A percentile compares a stretch with the other conserved stretches of the same genome.
Evolutionary conservation across 2,113 vertebrate species (phyloP).

Genomic region (Sceloporus undulatus): DNA sequence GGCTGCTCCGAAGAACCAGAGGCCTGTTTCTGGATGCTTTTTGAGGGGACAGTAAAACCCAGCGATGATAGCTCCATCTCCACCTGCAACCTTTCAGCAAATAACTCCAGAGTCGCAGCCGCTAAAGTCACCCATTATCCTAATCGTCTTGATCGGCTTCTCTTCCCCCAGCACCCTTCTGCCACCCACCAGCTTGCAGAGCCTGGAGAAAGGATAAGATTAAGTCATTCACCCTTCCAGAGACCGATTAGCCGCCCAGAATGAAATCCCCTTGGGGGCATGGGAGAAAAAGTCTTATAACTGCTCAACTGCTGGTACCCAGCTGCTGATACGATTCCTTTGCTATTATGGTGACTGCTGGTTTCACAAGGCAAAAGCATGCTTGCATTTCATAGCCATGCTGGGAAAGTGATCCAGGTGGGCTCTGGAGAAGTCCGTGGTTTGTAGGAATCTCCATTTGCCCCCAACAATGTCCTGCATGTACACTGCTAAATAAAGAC

Average conservation of each 20-base stretch:
- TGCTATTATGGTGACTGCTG: neutral
- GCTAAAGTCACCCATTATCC: neutral
- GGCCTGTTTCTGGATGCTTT: too few relatives aligned
- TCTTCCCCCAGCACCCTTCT: neutral
- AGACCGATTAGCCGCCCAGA: neutral
- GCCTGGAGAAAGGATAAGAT: neutral
- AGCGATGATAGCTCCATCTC: neutral
- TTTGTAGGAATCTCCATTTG: too few relatives aligned
- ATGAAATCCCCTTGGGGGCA: neutral
- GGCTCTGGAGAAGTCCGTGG: too few relatives aligned
- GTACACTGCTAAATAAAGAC: too few relatives aligned
- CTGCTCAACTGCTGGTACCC: too few relatives aligned
- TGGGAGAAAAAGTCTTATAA: too few relatives aligned
- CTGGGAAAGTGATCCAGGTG: too few relatives aligned
- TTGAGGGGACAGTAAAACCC: too few relatives aligned
- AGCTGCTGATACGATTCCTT: neutral
- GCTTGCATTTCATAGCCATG: too few relatives aligned
- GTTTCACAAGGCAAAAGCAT: too few relatives aligned
- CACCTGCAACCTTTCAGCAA: neutral
- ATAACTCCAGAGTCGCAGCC: neutral
- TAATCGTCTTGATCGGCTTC: neutral
- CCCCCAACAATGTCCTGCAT: too few relatives aligned
- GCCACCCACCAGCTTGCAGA: neutral
- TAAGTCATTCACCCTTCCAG: neutral
- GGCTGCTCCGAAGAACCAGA: too few relatives aligned